Evolutionary conservation across 2,888 invertebrate genomes (phyloP).

Genomic region (Brachylomia viminalis): DNA sequence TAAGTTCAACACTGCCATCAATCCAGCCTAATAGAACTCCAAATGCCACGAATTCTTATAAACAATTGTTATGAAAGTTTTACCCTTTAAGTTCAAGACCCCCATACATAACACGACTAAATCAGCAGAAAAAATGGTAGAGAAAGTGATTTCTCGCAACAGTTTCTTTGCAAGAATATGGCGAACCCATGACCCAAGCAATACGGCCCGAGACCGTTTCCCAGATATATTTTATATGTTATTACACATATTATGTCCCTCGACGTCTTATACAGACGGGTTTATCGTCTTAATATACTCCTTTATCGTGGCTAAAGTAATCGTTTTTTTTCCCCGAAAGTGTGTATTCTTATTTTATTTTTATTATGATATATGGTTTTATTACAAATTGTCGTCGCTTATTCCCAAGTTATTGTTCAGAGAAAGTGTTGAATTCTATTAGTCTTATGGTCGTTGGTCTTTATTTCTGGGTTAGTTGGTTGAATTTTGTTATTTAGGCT

Average conservation of each 20-base stretch:
- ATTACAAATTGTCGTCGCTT: slow-evolving; percentile 59
- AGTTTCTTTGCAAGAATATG: slow-evolving; percentile 51
- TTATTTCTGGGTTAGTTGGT: slow-evolving; percentile 19
- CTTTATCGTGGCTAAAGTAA: slow-evolving; percentile 61
- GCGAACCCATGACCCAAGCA: slow-evolving; percentile 43
- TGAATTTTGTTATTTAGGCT: not conserved
- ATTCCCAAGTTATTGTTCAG: slow-evolving; percentile 46
- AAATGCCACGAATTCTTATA: slow-evolving; percentile 24
- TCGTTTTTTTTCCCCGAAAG: slow-evolving; percentile 55
- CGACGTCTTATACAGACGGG: slow-evolving; percentile 52
- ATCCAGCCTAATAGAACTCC: not conserved
- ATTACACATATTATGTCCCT: slow-evolving; percentile 62
- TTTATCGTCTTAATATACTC: slow-evolving; percentile 68
- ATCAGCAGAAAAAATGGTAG: slow-evolving; percentile 53
- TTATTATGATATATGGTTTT: slow-evolving; percentile 62
- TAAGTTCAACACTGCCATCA: not conserved
- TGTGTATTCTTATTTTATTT: slow-evolving; percentile 65
- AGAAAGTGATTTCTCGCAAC: slow-evolving; percentile 57
- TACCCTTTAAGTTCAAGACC: slow-evolving; percentile 47
- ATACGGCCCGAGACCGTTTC: slow-evolving; percentile 46
- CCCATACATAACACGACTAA: slow-evolving; percentile 42
- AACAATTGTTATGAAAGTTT: slow-evolving; percentile 32
- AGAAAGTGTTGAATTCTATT: slow-evolving; percentile 43
- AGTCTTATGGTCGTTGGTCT: slow-evolving; percentile 22
- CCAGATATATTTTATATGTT: slow-evolving; percentile 64